Percentiles rank a stretch among this genome's conserved stretches.
These are phyloP conservation scores for Mirounga angustirostris DNA, from an alignment of 2,113 vertebrate genomes.

Conservation along the genomic window DNA sequence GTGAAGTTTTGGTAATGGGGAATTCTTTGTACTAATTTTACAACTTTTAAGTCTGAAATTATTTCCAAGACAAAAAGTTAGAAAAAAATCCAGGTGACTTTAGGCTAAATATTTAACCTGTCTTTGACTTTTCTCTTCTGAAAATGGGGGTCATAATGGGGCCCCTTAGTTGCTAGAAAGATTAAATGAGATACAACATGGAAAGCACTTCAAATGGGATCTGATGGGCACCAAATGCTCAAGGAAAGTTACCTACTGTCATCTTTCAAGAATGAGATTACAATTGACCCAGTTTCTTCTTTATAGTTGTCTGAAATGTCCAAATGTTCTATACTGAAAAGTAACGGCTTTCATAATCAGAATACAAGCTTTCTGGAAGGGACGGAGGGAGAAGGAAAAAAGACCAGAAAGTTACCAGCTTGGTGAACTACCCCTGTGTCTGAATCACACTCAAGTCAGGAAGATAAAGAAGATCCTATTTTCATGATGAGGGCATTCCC, in stretches of 20 bases:
- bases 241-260: neutral
- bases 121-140: neutral
- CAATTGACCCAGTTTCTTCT: neutral
- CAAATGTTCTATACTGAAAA: neutral
- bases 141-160: neutral
- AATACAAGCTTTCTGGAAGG: neutral
- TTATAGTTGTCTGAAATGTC: neutral
- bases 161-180: neutral
- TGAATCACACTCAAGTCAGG: neutral
- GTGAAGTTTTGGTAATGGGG: neutral
- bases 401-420: neutral
- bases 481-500: neutral
- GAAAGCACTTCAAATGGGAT: neutral
- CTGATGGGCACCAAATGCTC: too few relatives aligned
- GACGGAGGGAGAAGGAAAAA: neutral
- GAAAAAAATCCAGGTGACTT: neutral
- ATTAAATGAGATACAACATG: neutral
- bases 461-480: too few relatives aligned
- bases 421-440: too few relatives aligned
- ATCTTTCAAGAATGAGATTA: neutral
- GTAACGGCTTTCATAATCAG: neutral
- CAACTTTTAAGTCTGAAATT: neutral
- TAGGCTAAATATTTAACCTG: neutral
- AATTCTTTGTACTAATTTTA: neutral
- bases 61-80: neutral